Evolutionary conservation across 2,113 vertebrate genomes (phyloP).

Genomic region (Leptosomus discolor): DNA sequence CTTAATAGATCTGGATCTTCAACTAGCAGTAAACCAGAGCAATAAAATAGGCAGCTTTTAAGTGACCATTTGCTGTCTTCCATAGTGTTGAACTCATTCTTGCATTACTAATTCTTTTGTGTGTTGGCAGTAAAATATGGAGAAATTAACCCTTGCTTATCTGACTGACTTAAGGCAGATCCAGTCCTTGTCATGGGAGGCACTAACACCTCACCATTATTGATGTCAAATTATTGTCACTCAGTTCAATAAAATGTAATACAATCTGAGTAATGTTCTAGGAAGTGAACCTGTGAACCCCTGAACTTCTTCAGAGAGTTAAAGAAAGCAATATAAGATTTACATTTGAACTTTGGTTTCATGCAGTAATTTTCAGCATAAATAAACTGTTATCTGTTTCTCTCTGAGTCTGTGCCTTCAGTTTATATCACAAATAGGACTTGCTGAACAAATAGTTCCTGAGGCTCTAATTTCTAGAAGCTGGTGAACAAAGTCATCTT

Average conservation of each 20-base stretch:
- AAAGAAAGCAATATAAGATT: neutral
- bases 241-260: neutral
- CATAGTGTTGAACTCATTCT: neutral
- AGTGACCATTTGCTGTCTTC: neutral
- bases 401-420: neutral
- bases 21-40: neutral
- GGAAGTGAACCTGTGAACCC: neutral
- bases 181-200: neutral
- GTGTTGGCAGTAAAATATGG: neutral
- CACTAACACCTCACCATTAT: neutral
- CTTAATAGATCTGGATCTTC: neutral
- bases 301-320: neutral
- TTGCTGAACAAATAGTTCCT: neutral
- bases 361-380: neutral
- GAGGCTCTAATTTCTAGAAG: neutral
- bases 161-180: neutral
- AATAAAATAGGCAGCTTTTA: neutral
- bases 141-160: neutral
- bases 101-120: neutral
- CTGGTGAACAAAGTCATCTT: neutral
- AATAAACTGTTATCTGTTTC: neutral
- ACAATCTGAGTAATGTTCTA: neutral
- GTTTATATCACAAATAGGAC: neutral
- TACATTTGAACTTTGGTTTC: neutral
- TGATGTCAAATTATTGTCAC: neutral